Conservation (phyloP, 2,797 vertebrate genomes). For the Centroberyx gerrardi region DNA sequence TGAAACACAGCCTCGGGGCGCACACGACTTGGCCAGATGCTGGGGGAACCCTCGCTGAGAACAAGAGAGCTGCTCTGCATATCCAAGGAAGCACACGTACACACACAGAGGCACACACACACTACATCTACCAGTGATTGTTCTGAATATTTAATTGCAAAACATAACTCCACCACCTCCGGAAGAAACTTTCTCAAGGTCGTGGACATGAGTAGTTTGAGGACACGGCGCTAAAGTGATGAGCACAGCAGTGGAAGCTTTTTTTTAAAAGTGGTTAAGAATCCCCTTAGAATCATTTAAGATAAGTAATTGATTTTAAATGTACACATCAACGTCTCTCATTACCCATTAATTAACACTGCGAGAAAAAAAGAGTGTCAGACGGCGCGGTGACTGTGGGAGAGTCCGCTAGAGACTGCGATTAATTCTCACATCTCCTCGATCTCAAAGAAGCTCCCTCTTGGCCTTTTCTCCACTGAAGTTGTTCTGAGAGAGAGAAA, state of each 20-base stretch:
- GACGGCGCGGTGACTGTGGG: constrained; percentile 41
- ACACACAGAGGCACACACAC: not conserved
- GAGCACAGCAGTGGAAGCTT: constrained; percentile 17
- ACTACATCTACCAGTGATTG: not conserved
- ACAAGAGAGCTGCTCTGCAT: constrained; percentile 47
- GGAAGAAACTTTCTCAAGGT: constrained; percentile 52
- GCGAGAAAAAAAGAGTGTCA: constrained; percentile 45
- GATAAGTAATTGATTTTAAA: constrained; percentile 63
- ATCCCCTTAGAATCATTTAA: constrained; percentile 32
- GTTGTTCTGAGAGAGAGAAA: constrained; percentile 37
- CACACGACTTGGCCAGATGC: constrained; percentile 44
- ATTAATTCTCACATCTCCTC: constrained; percentile 53
- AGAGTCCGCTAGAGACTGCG: constrained; percentile 27
- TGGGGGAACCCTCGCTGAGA: constrained; percentile 42
- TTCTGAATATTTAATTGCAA: constrained; percentile 37
- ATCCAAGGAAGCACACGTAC: constrained; percentile 27
- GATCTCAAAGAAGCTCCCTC: constrained; percentile 39
- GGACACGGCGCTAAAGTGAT: constrained; percentile 29
- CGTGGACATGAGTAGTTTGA: constrained; percentile 21
- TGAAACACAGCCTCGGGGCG: constrained; percentile 41
- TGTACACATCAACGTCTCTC: constrained; percentile 64
- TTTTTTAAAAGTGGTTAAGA: constrained; percentile 19
- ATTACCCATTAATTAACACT: constrained; percentile 64
- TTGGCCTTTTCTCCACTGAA: constrained; percentile 24
- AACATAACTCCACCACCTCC: constrained; percentile 14